Evolutionary conservation across 2,797 vertebrate species (phyloP), one percentile per base, ranked within the genome.

Genomic region (Aselliscus stoliczkanus): DNA sequence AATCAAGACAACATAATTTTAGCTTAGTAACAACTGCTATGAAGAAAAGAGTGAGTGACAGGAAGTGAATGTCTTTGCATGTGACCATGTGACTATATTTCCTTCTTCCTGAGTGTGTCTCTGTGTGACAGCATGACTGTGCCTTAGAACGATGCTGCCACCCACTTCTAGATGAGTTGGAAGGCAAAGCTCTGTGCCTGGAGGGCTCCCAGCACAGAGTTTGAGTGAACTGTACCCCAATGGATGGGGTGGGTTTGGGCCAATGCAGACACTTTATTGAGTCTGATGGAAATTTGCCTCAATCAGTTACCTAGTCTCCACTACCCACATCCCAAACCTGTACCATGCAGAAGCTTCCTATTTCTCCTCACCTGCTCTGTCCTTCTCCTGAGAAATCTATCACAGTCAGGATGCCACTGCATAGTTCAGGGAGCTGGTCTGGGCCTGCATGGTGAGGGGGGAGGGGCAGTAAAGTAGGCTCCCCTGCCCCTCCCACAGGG

Each of bases 401-500:
- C 20, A 17, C 2, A n/a, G 60, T 13, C 17, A 18, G 21, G 54
- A 52, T 12, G 34, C 18, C 18, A 10, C 50, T 37, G 31, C 34
- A 17, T 69, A 3, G 31, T 31, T 1, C 60, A 76, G 29, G 0
- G 42, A 65, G 23, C 56, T 67, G 27, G 17, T 29, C 15, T 34
- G 3, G 15, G 31, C 9, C 18, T 18, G 34, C 27, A 3, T 20
- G 20, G 27, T 37, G 17, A 37, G 58, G 17, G 18, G 14, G 64
- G 27, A 56, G 12, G 42, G 21, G 11, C 47, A 20, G 42, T 18
- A 23, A 25, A 4, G 39, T 54, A 23, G 29, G 18, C 25, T 13
- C 15, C 8, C 14, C 3, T 6, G 0, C 11, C 54, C 56, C 13
- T 64, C 0, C 18, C 13, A 3, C 18, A 34, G 0, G 0, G 2